phyloP scores from a whole-genome alignment of 2,888 invertebrate species.

The Chironomus tentans region DNA sequence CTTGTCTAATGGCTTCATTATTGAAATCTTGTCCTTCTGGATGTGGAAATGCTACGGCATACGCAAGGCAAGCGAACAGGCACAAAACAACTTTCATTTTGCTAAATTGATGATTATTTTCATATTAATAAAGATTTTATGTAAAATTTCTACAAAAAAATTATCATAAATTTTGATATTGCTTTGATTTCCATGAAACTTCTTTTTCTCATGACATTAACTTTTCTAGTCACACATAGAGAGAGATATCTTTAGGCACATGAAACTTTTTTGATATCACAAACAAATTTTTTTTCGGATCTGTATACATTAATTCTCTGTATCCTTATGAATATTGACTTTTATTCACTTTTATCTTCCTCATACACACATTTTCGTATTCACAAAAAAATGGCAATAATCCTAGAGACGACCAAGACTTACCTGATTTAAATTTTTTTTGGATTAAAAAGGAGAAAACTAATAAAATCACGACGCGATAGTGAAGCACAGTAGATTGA shows the following conservation, averaged over 20 bases:
- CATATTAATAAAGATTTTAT: neutral
- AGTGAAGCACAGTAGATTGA: neutral
- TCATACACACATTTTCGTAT: neutral
- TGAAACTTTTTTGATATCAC: no score
- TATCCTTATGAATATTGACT: neutral
- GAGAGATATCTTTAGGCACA: no score
- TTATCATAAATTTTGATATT: neutral
- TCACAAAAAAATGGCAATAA: no score
- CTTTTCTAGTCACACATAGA: no score
- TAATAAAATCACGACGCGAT: neutral
- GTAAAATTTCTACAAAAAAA: neutral
- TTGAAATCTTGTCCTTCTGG: conserved; percentile 70
- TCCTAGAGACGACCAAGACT: neutral
- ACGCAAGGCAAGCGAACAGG: conserved; percentile 44
- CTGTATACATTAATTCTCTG: no score
- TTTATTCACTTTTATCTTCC: neutral
- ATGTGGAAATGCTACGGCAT: conserved; percentile 45
- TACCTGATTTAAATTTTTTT: neutral
- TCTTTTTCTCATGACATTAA: neutral
- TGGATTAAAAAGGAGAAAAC: no score
- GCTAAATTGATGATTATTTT: neutral
- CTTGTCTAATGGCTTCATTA: conserved; percentile 78
- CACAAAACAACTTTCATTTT: conserved; percentile 31
- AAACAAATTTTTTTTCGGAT: no score
- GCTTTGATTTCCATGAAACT: neutral